These are phyloP conservation scores for Bergia puertoricense DNA, from an alignment of 92 coral and sea anemone species.

Conservation along the genomic window DNA sequence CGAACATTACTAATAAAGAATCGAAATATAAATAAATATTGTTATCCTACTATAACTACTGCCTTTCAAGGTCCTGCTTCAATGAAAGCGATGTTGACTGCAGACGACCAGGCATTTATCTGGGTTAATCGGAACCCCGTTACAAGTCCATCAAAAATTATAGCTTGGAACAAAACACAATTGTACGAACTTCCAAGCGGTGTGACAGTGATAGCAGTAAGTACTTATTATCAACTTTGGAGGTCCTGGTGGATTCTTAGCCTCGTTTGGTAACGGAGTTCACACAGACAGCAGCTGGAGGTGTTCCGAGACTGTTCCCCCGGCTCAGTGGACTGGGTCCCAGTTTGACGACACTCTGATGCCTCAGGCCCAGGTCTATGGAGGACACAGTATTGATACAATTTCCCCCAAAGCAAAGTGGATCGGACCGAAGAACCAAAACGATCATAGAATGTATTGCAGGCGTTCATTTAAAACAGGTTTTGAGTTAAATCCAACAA, in stretches of 20 bases:
- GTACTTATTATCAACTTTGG: not conserved
- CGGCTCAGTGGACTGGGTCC: conserved; percentile 10
- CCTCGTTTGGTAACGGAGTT: conserved; percentile 20
- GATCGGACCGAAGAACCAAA: conserved; percentile 30
- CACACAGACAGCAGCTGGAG: conserved; percentile 24
- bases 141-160: not conserved
- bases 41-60: not conserved
- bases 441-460: conserved; percentile 9
- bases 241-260: conserved; percentile 15
- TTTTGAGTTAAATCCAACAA: too few relatives aligned
- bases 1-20: not conserved
- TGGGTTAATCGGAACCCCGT: conserved; percentile 5
- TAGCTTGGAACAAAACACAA: conserved; percentile 16
- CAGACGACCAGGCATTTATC: conserved; percentile 10
- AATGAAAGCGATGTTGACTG: conserved; percentile 8
- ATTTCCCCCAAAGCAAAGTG: conserved; percentile 14
- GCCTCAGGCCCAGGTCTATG: conserved; percentile 15
- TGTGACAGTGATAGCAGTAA: conserved; percentile 15
- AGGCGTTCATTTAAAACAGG: not conserved
- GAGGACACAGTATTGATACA: not conserved
- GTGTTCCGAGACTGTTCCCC: conserved; percentile 20
- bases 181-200: conserved; percentile 12
- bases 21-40: not conserved
- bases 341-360: conserved; percentile 15
- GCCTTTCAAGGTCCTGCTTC: not conserved